phyloP scores from a whole-genome alignment of 1,140 invertebrate species.

The Drosophila carrolli region DNA sequence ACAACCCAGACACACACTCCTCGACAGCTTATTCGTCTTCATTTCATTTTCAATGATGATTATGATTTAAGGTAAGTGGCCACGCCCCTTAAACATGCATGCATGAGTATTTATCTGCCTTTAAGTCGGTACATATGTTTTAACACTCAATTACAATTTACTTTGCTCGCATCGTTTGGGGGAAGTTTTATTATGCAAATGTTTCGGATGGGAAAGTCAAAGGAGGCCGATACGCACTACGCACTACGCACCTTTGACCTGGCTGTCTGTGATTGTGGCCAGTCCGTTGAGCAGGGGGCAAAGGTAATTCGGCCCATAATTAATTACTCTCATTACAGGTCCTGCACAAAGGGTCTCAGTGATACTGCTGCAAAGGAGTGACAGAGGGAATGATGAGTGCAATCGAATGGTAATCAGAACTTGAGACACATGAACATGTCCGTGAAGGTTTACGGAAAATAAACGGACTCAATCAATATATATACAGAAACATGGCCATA shows the following conservation, averaged over 20 bases:
- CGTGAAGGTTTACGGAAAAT: background rate
- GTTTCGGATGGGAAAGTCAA: slow-evolving; percentile 7
- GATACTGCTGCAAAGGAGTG: slow-evolving; percentile 8
- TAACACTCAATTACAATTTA: slow-evolving; percentile 56
- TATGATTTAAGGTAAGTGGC: slow-evolving; percentile 63
- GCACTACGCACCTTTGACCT: slow-evolving; percentile 16
- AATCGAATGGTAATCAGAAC: slow-evolving; percentile 32
- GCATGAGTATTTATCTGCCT: slow-evolving; percentile 20
- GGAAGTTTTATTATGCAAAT: slow-evolving; percentile 42
- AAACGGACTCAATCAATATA: slow-evolving; percentile 38
- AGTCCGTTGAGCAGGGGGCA: slow-evolving; percentile 8
- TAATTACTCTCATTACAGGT: slow-evolving; percentile 33
- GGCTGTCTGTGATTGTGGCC: slow-evolving; percentile 22
- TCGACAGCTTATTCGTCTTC: slow-evolving; percentile 35
- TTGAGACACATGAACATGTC: slow-evolving; percentile 8
- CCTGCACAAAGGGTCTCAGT: slow-evolving; percentile 28
- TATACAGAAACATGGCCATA: slow-evolving; percentile 10
- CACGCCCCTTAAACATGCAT: slow-evolving; percentile 2
- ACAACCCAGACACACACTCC: slow-evolving; percentile 19
- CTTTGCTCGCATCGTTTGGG: slow-evolving; percentile 26
- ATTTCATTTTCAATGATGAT: slow-evolving; percentile 46
- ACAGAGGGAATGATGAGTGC: slow-evolving; percentile 3
- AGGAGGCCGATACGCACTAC: slow-evolving; percentile 1
- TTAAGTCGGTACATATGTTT: slow-evolving; percentile 32
- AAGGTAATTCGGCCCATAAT: slow-evolving; percentile 30